Conservation (phyloP, 1,140 invertebrate species). For the Drosophila bocki region DNA sequence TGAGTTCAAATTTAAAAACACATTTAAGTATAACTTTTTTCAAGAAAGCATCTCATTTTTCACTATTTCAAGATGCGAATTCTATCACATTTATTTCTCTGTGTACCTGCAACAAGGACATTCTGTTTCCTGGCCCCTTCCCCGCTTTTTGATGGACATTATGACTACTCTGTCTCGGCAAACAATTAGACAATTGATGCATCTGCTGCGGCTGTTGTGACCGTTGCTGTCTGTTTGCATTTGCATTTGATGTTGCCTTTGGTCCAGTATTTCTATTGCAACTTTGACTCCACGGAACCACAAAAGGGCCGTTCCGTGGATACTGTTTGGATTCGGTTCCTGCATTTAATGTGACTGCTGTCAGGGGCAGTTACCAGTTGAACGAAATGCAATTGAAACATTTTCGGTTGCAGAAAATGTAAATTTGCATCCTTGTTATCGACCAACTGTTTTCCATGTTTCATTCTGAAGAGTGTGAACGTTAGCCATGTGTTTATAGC, state of each 20-base stretch:
- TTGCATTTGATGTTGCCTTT: slow-evolving; percentile 48
- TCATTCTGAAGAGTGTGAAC: slow-evolving; percentile 6
- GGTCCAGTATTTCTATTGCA: slow-evolving; percentile 38
- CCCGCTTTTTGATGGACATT: slow-evolving; percentile 71
- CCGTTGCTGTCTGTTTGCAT: slow-evolving; percentile 34
- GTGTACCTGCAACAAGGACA: slow-evolving; percentile 4
- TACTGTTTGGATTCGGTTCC: slow-evolving; percentile 17
- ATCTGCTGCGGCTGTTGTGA: slow-evolving; percentile 67
- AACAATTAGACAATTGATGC: slow-evolving; percentile 83
- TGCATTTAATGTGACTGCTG: slow-evolving; percentile 76
- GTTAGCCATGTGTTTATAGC: neutral
- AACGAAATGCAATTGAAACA: slow-evolving; percentile 67
- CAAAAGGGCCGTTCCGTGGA: slow-evolving; percentile 63
- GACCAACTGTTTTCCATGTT: slow-evolving; percentile 34
- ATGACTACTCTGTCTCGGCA: slow-evolving; percentile 78
- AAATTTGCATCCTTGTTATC: slow-evolving; percentile 41
- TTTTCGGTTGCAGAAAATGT: slow-evolving; percentile 47
- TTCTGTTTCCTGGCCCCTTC: slow-evolving; percentile 1
- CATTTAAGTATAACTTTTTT: neutral
- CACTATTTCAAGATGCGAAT: neutral
- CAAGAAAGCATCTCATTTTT: neutral
- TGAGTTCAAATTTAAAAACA: neutral
- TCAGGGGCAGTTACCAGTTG: slow-evolving; percentile 57
- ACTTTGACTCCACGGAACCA: slow-evolving; percentile 47
- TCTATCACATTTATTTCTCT: neutral